Conservation (phyloP, 2,888 invertebrate species). For the Tubulanus polymorphus region DNA sequence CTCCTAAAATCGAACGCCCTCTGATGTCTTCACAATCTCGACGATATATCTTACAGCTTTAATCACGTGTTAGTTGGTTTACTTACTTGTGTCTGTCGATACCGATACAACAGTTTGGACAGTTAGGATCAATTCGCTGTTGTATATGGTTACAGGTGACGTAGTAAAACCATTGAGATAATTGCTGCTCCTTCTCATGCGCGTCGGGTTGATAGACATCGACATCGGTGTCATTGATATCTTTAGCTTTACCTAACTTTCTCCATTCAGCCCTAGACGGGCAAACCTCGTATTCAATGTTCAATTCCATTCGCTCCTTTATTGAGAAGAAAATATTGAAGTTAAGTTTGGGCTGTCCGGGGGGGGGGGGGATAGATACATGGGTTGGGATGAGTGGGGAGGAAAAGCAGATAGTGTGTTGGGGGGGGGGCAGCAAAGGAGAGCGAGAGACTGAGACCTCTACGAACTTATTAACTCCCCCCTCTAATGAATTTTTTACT, state of each 20-base stretch:
- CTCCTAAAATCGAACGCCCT: too few relatives aligned
- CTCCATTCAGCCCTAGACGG: constrained; percentile 36
- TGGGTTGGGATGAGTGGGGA: constrained; percentile 6
- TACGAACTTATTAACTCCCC: constrained; percentile 1
- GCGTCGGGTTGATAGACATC: constrained; percentile 33
- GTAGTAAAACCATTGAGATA: constrained; percentile 48
- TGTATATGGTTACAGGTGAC: constrained; percentile 28
- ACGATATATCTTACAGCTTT: too few relatives aligned
- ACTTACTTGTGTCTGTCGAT: constrained; percentile 30
- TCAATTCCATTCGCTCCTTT: not conserved
- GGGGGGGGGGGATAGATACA: constrained; percentile 9
- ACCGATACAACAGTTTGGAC: constrained; percentile 33
- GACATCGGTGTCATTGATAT: constrained; percentile 38
- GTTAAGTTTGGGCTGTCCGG: not conserved
- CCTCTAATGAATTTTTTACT: constrained; percentile 17
- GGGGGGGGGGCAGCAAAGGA: constrained; percentile 2
- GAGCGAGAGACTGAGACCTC: constrained; percentile 6
- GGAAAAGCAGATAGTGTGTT: constrained; percentile 3
- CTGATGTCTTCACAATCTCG: too few relatives aligned
- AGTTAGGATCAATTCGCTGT: constrained; percentile 17
- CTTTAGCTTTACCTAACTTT: constrained; percentile 27
- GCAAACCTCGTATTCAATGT: constrained; percentile 26
- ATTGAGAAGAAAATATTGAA: too few relatives aligned
- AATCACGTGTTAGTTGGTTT: not conserved
- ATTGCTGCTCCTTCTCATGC: constrained; percentile 28